phyloP scores from a whole-genome alignment of 2,888 invertebrate species.

The Lithophane semibrunnea region DNA sequence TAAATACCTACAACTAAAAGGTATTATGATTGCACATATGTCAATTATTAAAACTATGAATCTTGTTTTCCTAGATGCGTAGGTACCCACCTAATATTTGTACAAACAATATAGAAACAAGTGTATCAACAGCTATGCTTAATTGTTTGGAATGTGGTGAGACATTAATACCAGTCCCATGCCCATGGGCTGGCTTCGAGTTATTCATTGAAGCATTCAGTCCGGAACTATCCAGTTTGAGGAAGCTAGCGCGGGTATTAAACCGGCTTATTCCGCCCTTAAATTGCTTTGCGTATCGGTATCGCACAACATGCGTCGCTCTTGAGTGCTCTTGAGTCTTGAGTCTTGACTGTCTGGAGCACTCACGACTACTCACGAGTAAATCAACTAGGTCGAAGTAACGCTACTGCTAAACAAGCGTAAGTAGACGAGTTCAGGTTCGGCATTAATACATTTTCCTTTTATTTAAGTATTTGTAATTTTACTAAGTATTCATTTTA shows the following conservation, averaged over 20 bases:
- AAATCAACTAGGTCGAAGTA: slow-evolving; percentile 12
- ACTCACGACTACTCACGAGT: slow-evolving; percentile 29
- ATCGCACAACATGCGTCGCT: slow-evolving; percentile 41
- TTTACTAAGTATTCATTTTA: not conserved
- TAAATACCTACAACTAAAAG: not conserved
- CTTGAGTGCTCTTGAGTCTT: slow-evolving; percentile 26
- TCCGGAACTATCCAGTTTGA: slow-evolving; percentile 82
- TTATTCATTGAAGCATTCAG: slow-evolving; percentile 62
- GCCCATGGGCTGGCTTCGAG: slow-evolving; percentile 68
- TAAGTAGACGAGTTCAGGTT: slow-evolving; percentile 8
- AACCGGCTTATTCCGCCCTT: slow-evolving; percentile 82
- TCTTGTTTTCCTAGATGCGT: slow-evolving; percentile 15
- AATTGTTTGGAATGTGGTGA: slow-evolving; percentile 85
- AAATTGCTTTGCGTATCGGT: slow-evolving; percentile 70
- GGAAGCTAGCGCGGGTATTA: slow-evolving; percentile 74
- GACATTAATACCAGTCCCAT: slow-evolving; percentile 70
- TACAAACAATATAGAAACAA: slow-evolving; percentile 62
- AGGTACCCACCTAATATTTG: slow-evolving; percentile 3
- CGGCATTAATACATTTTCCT: not conserved
- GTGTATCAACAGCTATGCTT: slow-evolving; percentile 72
- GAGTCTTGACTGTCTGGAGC: slow-evolving; percentile 19
- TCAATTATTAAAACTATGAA: slow-evolving; percentile 4
- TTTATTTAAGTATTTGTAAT: not conserved
- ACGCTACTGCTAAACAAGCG: slow-evolving; percentile 14
- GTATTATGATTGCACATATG: not conserved